These are phyloP conservation scores for Rhynchophorus ferrugineus DNA, from an alignment of 1,140 invertebrate genomes.

Conservation along the genomic window DNA sequence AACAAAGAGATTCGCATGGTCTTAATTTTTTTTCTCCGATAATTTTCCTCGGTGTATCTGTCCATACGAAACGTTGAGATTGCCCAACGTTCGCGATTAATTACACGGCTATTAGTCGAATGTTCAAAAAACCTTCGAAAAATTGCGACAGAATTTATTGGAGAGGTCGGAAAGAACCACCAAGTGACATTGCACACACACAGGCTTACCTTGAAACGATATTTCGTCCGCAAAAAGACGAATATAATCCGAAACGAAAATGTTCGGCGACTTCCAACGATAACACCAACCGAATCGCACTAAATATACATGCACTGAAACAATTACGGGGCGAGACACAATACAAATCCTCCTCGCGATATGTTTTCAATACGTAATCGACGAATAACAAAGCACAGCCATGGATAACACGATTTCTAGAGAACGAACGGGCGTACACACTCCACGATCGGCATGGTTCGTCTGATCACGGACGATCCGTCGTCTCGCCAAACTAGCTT, in stretches of 20 bases:
- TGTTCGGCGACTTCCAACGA: no score
- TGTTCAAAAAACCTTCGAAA: constrained; percentile 13
- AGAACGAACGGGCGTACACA: constrained; percentile 9
- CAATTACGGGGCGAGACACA: no score
- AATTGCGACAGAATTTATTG: constrained; percentile 21
- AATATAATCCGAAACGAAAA: constrained; percentile 19
- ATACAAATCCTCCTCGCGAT: no score
- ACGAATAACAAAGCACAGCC: constrained; percentile 20
- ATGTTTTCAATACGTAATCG: constrained; percentile 6
- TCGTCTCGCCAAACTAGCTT: not conserved
- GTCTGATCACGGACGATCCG: constrained; percentile 5
- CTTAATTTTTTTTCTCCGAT: no score
- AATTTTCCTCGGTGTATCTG: no score
- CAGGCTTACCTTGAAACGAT: constrained; percentile 21
- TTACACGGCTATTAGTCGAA: not conserved
- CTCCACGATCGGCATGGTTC: constrained; percentile 9
- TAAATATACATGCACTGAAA: no score
- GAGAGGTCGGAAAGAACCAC: constrained; percentile 19
- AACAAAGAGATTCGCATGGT: no score
- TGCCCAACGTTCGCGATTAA: not conserved
- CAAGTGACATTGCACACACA: constrained; percentile 18
- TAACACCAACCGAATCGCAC: no score
- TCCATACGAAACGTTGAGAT: no score
- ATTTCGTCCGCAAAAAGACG: not conserved
- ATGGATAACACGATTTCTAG: constrained; percentile 12